Percentiles rank a stretch among this genome's conserved stretches.
Conservation (phyloP, 2,113 vertebrate genomes). For the Chrysemys picta region DNA sequence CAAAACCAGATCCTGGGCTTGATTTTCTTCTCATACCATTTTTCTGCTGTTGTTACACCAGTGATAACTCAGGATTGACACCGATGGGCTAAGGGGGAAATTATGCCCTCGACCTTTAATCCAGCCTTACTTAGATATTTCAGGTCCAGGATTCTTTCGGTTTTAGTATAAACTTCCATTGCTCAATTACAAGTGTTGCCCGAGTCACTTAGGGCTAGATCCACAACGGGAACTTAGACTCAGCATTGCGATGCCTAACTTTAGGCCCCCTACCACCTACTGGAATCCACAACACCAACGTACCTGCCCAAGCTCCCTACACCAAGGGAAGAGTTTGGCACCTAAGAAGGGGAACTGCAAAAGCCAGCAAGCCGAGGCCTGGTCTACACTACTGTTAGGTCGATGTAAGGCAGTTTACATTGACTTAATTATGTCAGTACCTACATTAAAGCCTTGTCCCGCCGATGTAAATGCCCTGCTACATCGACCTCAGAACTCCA, state of each 20-base stretch:
- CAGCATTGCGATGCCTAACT: background rate
- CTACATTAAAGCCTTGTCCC: too few species aligned
- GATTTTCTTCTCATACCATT: background rate
- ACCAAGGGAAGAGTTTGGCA: background rate
- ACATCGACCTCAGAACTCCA: too few species aligned
- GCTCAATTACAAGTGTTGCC: background rate
- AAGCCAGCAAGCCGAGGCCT: background rate
- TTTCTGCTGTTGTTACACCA: background rate
- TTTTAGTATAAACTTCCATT: background rate
- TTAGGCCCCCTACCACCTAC: too few species aligned
- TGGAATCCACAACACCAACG: background rate
- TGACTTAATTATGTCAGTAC: too few species aligned
- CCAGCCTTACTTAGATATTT: background rate
- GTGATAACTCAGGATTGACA: background rate
- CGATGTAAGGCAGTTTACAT: too few species aligned
- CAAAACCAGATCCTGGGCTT: background rate
- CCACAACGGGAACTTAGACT: too few species aligned
- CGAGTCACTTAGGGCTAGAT: background rate
- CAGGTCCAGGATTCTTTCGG: background rate
- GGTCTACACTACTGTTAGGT: too few species aligned
- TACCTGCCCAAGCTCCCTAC: background rate
- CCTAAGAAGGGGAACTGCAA: background rate
- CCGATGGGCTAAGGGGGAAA: background rate
- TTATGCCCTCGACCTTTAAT: background rate
- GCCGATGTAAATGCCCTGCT: too few species aligned